Evolutionary conservation across 2,888 invertebrate genomes (phyloP), one percentile per base, ranked within the genome.

Genomic region (Limnephilus lunatus): DNA sequence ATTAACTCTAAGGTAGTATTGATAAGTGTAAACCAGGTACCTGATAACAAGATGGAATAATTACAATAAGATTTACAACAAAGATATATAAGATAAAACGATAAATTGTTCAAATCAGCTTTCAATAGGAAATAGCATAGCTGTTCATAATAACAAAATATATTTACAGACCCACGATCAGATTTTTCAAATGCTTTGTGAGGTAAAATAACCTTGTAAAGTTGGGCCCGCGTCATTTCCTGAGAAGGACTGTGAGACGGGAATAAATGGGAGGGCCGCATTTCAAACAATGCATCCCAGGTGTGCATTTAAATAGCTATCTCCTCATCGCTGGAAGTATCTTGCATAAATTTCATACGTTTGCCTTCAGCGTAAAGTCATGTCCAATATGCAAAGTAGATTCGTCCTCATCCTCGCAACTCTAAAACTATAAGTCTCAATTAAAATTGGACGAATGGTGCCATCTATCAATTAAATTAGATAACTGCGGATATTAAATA

Each of bases 321-420:
- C 88, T 89, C 88, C n/a, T 89, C 88, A 89, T 68, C 88, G 80
- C 88, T 5, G 35, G 88, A 32, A 89, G 35, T 31, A 89, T 89
- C 81, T 89, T 89, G 88, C 68, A 89, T 89, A 87, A 87, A 87
- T 87, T 87, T 87, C 87, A 87, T 87, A 87, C 87, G 31, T 85
- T 85, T 9, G 68, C 68, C 68, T n/a, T 68, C 68, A 68, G 25
- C 85, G 85, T 85, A 85, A 32, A 85, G 32, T 19, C 85, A 85
- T 35, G 35, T 85, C 85, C 85, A 85, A 85, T 85, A 85, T 85
- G 85, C 39, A 85, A 85, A 85, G 85, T 85, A n/a, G 32, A 85
- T 68, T 68, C 68, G 25, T 68, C 68, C 68, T 68, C 68, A 68
- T n/a, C 68, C 68, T 25, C 68, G 68, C 68, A n/a, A 25, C 68